A percentile compares a stretch with the other conserved stretches of the same genome.
phyloP scores from a whole-genome alignment of 2,797 vertebrate species.

The Cottoperca gobio region DNA sequence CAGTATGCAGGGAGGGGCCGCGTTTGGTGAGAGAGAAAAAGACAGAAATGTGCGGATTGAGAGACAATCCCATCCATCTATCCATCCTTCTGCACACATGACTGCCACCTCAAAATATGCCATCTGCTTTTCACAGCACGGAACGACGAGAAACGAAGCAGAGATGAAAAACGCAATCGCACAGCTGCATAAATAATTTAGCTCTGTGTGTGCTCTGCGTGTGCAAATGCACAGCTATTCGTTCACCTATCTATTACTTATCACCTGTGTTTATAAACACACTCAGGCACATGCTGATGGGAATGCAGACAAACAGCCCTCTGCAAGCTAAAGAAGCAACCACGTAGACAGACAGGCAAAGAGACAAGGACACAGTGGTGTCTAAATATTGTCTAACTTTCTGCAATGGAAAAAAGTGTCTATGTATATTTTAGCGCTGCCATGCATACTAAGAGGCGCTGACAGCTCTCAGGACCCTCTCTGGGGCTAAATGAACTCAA shows the following conservation, averaged over 20 bases:
- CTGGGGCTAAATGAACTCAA: slow-evolving; percentile 23
- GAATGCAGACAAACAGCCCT: background rate
- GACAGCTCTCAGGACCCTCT: slow-evolving; percentile 27
- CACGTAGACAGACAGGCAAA: slow-evolving; percentile 12
- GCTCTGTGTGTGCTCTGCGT: slow-evolving; percentile 63
- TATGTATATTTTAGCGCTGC: slow-evolving; percentile 43
- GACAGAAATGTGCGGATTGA: slow-evolving; percentile 40
- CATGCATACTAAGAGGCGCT: slow-evolving; percentile 45
- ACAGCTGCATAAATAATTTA: slow-evolving; percentile 78
- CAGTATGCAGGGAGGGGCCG: background rate
- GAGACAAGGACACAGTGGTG: slow-evolving; percentile 19
- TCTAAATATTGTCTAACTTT: slow-evolving; percentile 32
- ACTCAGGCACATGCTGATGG: background rate
- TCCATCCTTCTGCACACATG: slow-evolving; percentile 65
- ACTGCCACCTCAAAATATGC: slow-evolving; percentile 71
- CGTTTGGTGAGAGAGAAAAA: slow-evolving; percentile 25
- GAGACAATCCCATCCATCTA: slow-evolving; percentile 44
- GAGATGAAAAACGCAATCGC: slow-evolving; percentile 67
- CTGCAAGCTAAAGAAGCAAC: background rate
- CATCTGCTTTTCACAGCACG: slow-evolving; percentile 77
- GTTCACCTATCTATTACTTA: slow-evolving; percentile 34
- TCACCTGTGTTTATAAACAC: slow-evolving; percentile 47
- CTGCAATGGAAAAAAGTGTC: slow-evolving; percentile 13
- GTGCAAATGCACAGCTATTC: slow-evolving; percentile 47
- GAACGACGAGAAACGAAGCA: slow-evolving; percentile 56